Evolutionary conservation across 2,797 vertebrate species (phyloP).

Genomic region (Meriones psammophilus): DNA sequence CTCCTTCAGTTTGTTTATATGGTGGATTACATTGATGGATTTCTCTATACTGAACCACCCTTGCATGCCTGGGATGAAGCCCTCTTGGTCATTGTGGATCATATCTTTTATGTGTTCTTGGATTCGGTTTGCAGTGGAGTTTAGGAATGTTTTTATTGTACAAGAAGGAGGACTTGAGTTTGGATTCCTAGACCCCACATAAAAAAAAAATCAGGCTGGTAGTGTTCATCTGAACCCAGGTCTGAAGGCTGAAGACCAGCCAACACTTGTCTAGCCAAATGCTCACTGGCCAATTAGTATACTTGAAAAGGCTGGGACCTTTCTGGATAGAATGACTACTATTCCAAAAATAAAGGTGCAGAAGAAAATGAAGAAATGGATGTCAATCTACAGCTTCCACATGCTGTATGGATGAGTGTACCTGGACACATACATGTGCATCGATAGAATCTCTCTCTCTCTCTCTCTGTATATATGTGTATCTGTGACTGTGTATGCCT

Average conservation of each 20-base stretch:
- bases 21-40: too few species aligned
- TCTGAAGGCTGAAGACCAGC: not conserved
- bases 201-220: not conserved
- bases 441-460: not conserved
- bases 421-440: too few species aligned
- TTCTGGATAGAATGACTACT: not conserved
- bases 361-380: not conserved
- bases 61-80: too few species aligned
- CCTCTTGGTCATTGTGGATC: too few species aligned
- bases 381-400: not conserved
- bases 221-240: not conserved
- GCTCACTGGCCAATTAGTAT: not conserved
- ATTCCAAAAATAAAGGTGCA: not conserved
- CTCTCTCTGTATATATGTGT: too few species aligned
- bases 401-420: not conserved
- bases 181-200: not conserved
- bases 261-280: not conserved
- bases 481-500: too few species aligned
- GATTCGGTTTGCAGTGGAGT: too few species aligned
- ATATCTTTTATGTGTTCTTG: too few species aligned
- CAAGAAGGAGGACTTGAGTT: not conserved
- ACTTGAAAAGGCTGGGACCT: not conserved
- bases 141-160: not conserved
- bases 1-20: too few species aligned
- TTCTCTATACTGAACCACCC: too few species aligned